phyloP scores from a whole-genome alignment of 2,888 invertebrate genomes.

The Orthosia cruda region DNA sequence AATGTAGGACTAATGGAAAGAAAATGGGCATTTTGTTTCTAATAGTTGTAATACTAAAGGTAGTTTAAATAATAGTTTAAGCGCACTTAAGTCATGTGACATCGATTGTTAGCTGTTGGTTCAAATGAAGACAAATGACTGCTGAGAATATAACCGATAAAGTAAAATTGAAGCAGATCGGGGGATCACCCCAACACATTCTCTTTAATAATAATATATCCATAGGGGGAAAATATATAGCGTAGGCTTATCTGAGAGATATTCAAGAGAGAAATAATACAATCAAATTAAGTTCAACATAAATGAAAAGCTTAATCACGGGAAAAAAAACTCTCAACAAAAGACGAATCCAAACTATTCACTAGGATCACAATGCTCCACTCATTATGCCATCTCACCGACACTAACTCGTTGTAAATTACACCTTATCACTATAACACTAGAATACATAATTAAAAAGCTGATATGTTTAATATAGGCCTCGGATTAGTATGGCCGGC shows the following conservation, averaged over 20 bases:
- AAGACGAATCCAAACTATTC: conserved; percentile 45
- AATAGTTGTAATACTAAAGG: neutral
- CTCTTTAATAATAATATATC: conserved; percentile 27
- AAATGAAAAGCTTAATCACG: conserved; percentile 51
- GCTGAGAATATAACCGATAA: conserved; percentile 15
- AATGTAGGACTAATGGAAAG: neutral
- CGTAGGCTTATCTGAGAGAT: neutral
- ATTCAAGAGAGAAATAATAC: conserved; percentile 3
- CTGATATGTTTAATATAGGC: conserved; percentile 89
- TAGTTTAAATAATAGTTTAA: neutral
- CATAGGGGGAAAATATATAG: neutral
- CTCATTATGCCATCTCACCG: conserved; percentile 63
- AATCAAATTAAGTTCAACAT: conserved; percentile 39
- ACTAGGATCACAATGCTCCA: conserved; percentile 61
- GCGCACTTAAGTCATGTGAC: neutral
- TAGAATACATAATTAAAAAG: conserved; percentile 73
- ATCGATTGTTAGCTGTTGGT: conserved; percentile 54
- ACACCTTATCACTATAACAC: conserved; percentile 71
- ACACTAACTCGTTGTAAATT: conserved; percentile 69
- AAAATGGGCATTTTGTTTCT: neutral
- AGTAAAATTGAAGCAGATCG: conserved; percentile 31
- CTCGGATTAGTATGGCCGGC: conserved; percentile 72
- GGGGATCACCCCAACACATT: conserved; percentile 43
- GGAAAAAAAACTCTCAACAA: conserved; percentile 41
- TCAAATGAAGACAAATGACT: conserved; percentile 36